Conservation (phyloP, 2,113 vertebrate genomes). For the Columbina picui region DNA sequence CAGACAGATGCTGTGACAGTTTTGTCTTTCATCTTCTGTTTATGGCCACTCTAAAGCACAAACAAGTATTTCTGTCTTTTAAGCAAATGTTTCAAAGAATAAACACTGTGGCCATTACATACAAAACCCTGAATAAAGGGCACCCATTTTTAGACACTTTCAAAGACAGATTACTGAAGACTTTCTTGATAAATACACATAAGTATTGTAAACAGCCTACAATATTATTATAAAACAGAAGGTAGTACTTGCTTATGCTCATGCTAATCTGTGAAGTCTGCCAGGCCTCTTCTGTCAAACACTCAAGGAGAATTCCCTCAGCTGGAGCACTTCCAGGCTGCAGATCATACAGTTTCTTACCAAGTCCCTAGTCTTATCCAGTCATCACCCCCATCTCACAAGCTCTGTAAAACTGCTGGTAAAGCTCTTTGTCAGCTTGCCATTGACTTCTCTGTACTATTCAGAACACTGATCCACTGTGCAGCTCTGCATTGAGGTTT, state of each 20-base stretch:
- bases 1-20: background rate
- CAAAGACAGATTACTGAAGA: background rate
- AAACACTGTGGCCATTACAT: background rate
- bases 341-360: background rate
- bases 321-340: background rate
- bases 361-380: background rate
- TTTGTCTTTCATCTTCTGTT: conserved; percentile 1
- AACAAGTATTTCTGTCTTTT: background rate
- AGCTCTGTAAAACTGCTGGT: background rate
- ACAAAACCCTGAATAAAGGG: background rate
- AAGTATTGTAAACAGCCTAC: background rate
- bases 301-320: background rate
- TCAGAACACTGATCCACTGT: background rate
- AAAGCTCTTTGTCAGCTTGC: background rate
- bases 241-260: background rate
- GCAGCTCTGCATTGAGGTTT: background rate
- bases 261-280: background rate
- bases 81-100: background rate
- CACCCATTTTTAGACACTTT: background rate
- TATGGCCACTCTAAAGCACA: background rate
- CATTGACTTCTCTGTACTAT: background rate
- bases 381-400: background rate
- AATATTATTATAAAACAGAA: background rate
- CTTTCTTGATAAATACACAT: background rate
- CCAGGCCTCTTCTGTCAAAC: background rate